Percentiles rank a stretch among this genome's conserved stretches.
Conservation (phyloP, 2,888 invertebrate species). For the Nineta flava region DNA sequence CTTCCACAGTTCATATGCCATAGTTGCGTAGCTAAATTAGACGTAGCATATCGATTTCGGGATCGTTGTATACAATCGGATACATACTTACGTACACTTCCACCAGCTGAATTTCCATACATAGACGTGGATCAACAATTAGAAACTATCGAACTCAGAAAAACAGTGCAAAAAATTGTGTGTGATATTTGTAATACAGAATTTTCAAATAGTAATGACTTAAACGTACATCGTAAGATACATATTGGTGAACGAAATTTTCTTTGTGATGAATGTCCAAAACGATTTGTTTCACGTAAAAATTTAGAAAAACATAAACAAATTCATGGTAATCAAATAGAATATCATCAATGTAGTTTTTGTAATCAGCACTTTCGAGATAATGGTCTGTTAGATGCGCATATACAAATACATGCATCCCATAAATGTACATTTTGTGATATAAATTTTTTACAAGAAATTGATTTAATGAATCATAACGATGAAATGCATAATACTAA, state of each 20-base stretch:
- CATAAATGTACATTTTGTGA: neutral
- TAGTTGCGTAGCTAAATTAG: constrained; percentile 6
- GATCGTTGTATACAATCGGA: constrained; percentile 1
- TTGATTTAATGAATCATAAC: neutral
- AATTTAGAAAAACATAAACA: constrained; percentile 1
- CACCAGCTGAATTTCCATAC: neutral
- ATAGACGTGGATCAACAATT: neutral
- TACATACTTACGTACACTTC: constrained; percentile 1
- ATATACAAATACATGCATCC: constrained; percentile 1
- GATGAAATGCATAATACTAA: neutral
- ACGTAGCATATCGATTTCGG: constrained; percentile 5
- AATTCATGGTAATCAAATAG: neutral
- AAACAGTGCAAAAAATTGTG: neutral
- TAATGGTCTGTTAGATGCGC: neutral
- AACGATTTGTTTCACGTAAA: neutral
- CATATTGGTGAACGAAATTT: neutral
- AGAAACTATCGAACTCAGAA: neutral
- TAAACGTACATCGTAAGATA: neutral
- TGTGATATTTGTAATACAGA: neutral
- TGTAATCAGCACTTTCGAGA: neutral
- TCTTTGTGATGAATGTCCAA: constrained; percentile 4
- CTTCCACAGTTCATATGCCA: constrained; percentile 1
- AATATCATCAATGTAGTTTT: neutral
- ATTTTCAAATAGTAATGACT: neutral
- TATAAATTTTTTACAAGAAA: neutral